Base-by-base conservation (phyloP, 2,888 invertebrate genomes). In the Caenorhabditis sp. region DNA sequence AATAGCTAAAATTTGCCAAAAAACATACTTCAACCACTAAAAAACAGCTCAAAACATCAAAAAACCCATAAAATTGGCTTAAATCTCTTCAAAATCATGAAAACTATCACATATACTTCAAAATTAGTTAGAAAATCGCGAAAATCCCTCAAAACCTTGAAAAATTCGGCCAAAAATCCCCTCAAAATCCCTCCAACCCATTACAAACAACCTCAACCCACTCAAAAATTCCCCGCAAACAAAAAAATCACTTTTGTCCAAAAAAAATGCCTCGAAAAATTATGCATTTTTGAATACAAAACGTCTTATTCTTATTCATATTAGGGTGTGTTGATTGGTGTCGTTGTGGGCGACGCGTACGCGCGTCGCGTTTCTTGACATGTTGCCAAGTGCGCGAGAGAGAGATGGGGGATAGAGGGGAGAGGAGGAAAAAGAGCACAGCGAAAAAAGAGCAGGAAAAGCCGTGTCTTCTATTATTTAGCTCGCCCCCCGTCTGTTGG, bases 331-430 rank as follows among this genome's bases (percentile, higher is more conserved):
- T 36, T 10, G 36, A 36, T 36, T 36, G 36, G 53, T 53, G 14
- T 23, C 20, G 53, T 23, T 53, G 10, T 5, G 23, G 27, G 72
- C 72, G 72, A 25, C 54, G 72, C 72, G 72, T 57, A 53, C 71
- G 58, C 71, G 71, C 72, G 72, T 65, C 58, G 72, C 72, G 67
- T 63, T 66, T 67, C 59, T 60, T 62, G 57, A 65, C 59, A 67
- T 64, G 67, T 72, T 72, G 72, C 65, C 72, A 64, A 72, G 43
- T 17, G 43, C 12, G 43, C 14, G 43, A 43, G 17, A 43, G 43
- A 43, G 43, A 10, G 36, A 36, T 5, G 36, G 43, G 43, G 3
- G 43, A 43, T 3, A 43, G 43, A 43, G 43, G 5, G 43, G 14
- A 17, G 14, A 14, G 17, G 43, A 14, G 17, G 17, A 43, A 17